Evolutionary conservation across 2,113 vertebrate genomes (phyloP), one percentile per base, ranked within the genome.

Genomic region (Bubalus kerabau): DNA sequence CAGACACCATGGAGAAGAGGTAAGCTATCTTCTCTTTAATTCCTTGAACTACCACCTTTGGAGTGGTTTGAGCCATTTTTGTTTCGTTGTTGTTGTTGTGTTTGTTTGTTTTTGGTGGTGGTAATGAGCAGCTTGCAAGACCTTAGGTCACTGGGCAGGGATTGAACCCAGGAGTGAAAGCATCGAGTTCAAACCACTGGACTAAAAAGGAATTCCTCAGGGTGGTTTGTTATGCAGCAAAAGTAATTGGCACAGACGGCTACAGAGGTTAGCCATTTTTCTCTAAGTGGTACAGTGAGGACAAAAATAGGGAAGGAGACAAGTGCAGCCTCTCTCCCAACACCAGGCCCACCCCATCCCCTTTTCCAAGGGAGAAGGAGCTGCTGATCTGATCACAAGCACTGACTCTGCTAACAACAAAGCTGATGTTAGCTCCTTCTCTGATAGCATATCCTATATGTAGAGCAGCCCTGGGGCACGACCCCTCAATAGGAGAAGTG

Each of bases 381-480:
- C 64, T 5, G 16, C 12, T 32, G 43, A 26, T 30, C 52, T 40
- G 43, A 21, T 43, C 13, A 17, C 36, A 6, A 91, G 26, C 82
- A 4, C 48, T 1, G 59, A 48, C 48, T 23, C 88, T 12, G 5
- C 88, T 46, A 23, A 62, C 48, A 23, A 24, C 9, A 28, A 43
- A 28, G 16, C 13, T 12, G 21, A n/a, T 14, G 83, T 40, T 23
- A 16, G 56, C 15, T 30, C 90, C 30, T 54, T 30, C 84, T 57
- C 84, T 59, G 52, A 26, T 5, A 21, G 11, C 28, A 9, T 4
- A 4, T 13, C 48, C 59, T 40, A 30, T 0, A 19, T 36, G 48
- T 9, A 24, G 0, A 84, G 36, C 59, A 21, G 26, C 60, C 56
- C 14, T 2, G 76, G 52, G 43, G 48, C 30, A 50, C 0, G 0